Evolutionary conservation across 2,888 invertebrate species (phyloP).

Genomic region (Zhuqinia jingwanae): DNA sequence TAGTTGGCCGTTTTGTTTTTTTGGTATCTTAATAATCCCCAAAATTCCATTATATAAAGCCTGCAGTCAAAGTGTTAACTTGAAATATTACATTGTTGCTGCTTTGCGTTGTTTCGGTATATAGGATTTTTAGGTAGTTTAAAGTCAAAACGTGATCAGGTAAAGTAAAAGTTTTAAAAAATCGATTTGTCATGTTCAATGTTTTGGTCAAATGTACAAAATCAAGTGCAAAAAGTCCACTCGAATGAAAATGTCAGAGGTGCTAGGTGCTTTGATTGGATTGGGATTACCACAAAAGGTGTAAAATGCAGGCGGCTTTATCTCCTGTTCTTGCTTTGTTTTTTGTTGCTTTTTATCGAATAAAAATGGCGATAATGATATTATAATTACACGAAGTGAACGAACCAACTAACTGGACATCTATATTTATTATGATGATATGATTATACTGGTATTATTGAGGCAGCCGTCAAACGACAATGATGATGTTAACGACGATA

Average conservation of each 20-base stretch:
- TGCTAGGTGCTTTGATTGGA: slow-evolving; percentile 9
- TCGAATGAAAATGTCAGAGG: slow-evolving; percentile 39
- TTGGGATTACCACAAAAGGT: slow-evolving; percentile 5
- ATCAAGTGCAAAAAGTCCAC: slow-evolving; percentile 25
- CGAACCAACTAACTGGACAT: slow-evolving; percentile 2
- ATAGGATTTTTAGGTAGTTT: too few species aligned
- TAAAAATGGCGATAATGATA: slow-evolving; percentile 37
- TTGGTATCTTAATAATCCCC: not conserved
- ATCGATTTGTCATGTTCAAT: not conserved
- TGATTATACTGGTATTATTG: too few species aligned
- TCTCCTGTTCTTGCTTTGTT: not conserved
- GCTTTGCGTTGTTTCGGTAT: not conserved
- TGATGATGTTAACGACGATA: not conserved
- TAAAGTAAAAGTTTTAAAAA: not conserved
- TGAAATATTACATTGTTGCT: not conserved
- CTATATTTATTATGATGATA: slow-evolving; percentile 42
- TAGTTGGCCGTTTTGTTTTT: not conserved
- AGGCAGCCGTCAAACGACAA: slow-evolving; percentile 2
- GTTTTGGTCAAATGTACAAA: not conserved
- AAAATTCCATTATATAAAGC: not conserved
- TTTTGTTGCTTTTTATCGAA: not conserved
- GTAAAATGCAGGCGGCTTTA: slow-evolving; percentile 39
- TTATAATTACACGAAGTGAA: slow-evolving; percentile 43
- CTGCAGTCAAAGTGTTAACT: not conserved
- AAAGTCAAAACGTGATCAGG: not conserved